phyloP scores from a whole-genome alignment of 2,888 invertebrate species.

The Drosophila mulleri region DNA sequence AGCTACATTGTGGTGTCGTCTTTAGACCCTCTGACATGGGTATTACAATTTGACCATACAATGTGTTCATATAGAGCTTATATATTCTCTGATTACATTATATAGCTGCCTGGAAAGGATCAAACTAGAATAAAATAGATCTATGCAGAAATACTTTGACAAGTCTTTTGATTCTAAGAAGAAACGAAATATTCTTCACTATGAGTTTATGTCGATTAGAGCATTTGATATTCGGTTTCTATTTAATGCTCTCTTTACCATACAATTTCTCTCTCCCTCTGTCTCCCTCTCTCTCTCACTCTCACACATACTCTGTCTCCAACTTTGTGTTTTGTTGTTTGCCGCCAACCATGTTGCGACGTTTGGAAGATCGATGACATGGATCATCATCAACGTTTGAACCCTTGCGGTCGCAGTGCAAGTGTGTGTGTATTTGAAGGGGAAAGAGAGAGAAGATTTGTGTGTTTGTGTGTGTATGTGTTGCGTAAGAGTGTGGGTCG shows the following conservation, averaged over 20 bases:
- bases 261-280: neutral
- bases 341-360: constrained; percentile 54
- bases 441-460: neutral
- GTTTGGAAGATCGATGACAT: constrained; percentile 51
- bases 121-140: neutral
- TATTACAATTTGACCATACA: neutral
- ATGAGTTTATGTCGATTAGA: neutral
- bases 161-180: neutral
- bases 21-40: neutral
- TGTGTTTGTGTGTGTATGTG: neutral
- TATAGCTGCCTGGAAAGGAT: neutral
- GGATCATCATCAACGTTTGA: constrained; percentile 49
- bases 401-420: constrained; percentile 47
- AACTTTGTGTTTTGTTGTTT: constrained; percentile 42
- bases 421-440: constrained; percentile 21
- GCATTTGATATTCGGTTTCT: neutral
- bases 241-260: neutral
- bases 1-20: constrained; percentile 25
- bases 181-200: too few relatives aligned
- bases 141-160: neutral
- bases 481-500: constrained; percentile 29
- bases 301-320: neutral
- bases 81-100: too few relatives aligned
- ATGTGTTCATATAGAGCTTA: neutral
- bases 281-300: neutral